Evolutionary conservation across 2,797 vertebrate species (phyloP).

Genomic region (Pteronotus mesoamericanus): DNA sequence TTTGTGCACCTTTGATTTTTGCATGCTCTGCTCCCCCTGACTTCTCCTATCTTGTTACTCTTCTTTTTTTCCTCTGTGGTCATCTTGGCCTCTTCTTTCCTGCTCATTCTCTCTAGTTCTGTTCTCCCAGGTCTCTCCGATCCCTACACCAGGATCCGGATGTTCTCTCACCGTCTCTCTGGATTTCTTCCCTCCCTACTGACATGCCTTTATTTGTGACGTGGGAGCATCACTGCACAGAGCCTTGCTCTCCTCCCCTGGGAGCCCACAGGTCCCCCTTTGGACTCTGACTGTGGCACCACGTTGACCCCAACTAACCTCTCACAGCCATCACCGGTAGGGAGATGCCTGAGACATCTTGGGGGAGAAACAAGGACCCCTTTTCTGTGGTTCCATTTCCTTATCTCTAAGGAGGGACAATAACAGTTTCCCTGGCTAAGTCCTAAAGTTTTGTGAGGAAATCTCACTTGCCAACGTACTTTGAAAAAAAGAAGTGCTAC

Average conservation of each 20-base stretch:
- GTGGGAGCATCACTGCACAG: not conserved
- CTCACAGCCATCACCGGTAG: not conserved
- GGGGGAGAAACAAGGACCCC: not conserved
- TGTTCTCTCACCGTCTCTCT: not conserved
- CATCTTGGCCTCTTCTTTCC: not conserved
- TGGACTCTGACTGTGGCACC: not conserved
- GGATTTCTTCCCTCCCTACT: not conserved
- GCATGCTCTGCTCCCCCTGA: not conserved
- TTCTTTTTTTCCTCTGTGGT: not conserved
- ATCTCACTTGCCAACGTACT: not conserved
- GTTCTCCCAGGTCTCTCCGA: not conserved
- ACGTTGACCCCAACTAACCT: not conserved
- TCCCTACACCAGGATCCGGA: not conserved
- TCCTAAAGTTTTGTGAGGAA: not conserved
- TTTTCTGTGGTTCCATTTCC: not conserved
- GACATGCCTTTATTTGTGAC: not conserved
- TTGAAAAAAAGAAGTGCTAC: not conserved
- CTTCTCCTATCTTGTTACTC: not conserved
- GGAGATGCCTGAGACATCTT: not conserved
- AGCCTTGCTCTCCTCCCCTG: not conserved
- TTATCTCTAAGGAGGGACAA: not conserved
- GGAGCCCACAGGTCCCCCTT: not conserved
- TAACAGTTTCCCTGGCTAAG: not conserved
- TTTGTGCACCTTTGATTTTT: not conserved
- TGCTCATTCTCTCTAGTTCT: not conserved